Base-by-base conservation (phyloP, 2,797 vertebrate species). In the Setipinna tenuifilis region DNA sequence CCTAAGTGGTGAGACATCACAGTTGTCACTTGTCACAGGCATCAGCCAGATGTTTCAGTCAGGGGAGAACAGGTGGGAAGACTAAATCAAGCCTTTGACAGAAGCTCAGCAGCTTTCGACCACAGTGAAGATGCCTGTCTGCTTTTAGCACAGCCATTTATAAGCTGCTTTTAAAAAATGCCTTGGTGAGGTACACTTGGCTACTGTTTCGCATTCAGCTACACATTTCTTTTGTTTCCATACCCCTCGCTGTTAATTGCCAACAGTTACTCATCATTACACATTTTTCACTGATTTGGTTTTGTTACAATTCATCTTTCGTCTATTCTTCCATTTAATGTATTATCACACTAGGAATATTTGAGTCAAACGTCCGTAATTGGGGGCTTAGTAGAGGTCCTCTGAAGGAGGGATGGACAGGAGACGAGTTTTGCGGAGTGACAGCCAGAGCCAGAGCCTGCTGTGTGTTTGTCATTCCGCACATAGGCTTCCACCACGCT, bases 21-120 rank as follows among this genome's bases (percentile, higher is more conserved):
- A 82, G 35, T 44, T 78, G 71, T 78, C 71, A 78, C 71, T 78
- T 78, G 35, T 78, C 71, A 54, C 50, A 41, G 31, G 6, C 71
- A 10, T 17, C 35, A 78, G 71, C 35, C 71, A 78, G 68, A 75
- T 75, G 71, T 78, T 78, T 41, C 19, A 78, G 71, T 78, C 71
- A 44, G 62, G 35, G 78, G 28, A 31, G 48, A 87, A 84, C 59
- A 83, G 86, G 84, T 88, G 85, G 85, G 57, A 82, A 87, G 78
- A 59, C 62, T 71, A 86, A 84, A 87, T 85, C 71, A 82, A 82
- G 68, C 57, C 19, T 19, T 11, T 50, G 81, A 59, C 58, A 87
- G 23, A 57, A 83, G 82, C 81, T 81, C 71, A 48, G 65, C 80
- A 46, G 31, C 46, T 83, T 85, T 83, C 46, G 78, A 44, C 81